A percentile compares a stretch with the other conserved stretches of the same genome.
Conservation (phyloP, 1,140 invertebrate species). For the Panonychus citri region DNA sequence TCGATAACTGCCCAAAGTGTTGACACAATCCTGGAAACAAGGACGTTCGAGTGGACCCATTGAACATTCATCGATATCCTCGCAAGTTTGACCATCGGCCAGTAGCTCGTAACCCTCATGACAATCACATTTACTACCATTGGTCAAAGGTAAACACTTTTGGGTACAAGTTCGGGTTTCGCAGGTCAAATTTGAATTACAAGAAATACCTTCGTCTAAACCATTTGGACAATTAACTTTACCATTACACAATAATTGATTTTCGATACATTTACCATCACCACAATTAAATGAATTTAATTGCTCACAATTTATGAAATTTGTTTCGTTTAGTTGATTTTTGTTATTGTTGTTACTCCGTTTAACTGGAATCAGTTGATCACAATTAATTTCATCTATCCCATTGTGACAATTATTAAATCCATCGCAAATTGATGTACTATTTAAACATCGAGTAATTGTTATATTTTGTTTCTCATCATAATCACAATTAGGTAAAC, state of each 20-base stretch:
- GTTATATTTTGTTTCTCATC: too few species aligned
- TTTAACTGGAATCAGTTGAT: too few species aligned
- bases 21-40: slow-evolving; percentile 9
- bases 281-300: too few species aligned
- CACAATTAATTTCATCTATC: too few species aligned
- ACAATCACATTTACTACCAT: neutral
- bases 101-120: slow-evolving; percentile 2
- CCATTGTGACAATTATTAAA: too few species aligned
- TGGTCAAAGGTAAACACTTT: neutral
- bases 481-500: too few species aligned
- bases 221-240: neutral
- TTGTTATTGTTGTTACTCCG: too few species aligned
- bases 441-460: too few species aligned
- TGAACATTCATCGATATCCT: slow-evolving; percentile 7
- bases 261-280: neutral
- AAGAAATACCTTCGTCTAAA: neutral
- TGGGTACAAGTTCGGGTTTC: neutral
- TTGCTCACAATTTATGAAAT: too few species aligned
- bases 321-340: too few species aligned
- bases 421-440: too few species aligned
- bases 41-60: slow-evolving; percentile 18
- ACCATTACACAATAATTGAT: neutral
- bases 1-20: slow-evolving; percentile 7
- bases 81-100: slow-evolving; percentile 5
- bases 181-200: neutral